phyloP scores from a whole-genome alignment of 2,888 invertebrate species.

The Tenthredo livida region DNA sequence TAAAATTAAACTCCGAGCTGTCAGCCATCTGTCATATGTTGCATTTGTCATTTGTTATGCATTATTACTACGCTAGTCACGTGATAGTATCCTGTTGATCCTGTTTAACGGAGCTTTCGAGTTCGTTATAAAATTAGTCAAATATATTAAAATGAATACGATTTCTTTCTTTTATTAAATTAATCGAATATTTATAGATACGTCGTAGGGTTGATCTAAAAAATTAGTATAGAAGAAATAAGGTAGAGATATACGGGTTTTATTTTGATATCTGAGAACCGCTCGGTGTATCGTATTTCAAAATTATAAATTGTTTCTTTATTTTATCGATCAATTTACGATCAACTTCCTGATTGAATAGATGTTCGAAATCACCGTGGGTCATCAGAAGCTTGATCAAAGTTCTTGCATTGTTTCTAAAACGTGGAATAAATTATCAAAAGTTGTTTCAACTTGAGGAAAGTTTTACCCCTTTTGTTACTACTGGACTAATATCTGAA shows the following conservation, averaged over 20 bases:
- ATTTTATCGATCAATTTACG: slow-evolving; percentile 60
- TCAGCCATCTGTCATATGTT: slow-evolving; percentile 43
- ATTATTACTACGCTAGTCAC: background rate
- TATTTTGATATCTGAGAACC: slow-evolving; percentile 38
- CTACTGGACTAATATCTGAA: too few relatives aligned
- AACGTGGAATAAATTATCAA: background rate
- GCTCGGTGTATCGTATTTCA: slow-evolving; percentile 59
- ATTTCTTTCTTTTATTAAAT: background rate
- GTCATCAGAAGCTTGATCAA: slow-evolving; percentile 60
- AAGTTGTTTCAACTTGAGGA: background rate
- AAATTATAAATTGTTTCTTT: slow-evolving; percentile 62
- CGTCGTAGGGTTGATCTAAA: background rate
- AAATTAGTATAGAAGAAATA: background rate
- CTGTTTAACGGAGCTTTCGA: background rate
- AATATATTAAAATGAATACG: background rate
- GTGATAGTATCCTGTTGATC: background rate
- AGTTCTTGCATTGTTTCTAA: slow-evolving; percentile 61
- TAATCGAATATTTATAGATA: background rate
- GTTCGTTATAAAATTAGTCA: too few relatives aligned
- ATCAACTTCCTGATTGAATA: slow-evolving; percentile 62
- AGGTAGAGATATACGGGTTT: background rate
- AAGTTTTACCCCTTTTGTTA: background rate
- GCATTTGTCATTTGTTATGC: slow-evolving; percentile 24
- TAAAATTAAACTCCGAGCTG: slow-evolving; percentile 10
- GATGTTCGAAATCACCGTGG: slow-evolving; percentile 60